Percentiles rank a stretch among this genome's conserved stretches.
Conservation (phyloP, 1,140 invertebrate genomes). For the Drosophila erecta region DNA sequence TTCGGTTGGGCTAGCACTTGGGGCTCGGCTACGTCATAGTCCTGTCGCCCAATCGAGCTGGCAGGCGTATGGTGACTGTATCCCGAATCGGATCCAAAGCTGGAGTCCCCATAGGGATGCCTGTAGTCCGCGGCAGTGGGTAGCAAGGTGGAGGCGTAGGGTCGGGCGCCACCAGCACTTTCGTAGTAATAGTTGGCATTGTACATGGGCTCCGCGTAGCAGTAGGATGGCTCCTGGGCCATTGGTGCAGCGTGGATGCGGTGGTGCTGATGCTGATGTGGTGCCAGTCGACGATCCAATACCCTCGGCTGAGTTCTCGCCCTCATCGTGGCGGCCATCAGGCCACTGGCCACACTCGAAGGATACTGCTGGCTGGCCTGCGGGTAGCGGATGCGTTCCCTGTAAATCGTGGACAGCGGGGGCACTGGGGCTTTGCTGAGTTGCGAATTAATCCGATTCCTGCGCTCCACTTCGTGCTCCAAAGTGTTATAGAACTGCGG, state of each 20-base stretch:
- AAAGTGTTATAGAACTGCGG: constrained; percentile 79
- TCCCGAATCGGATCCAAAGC: constrained; percentile 89
- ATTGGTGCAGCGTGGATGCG: constrained; percentile 65
- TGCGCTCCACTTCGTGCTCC: constrained; percentile 79
- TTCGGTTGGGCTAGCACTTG: constrained; percentile 37
- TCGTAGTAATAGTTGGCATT: constrained; percentile 89
- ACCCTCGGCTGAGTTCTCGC: constrained; percentile 86
- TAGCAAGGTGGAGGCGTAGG: constrained; percentile 58
- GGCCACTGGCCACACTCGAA: constrained; percentile 51
- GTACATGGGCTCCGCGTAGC: constrained; percentile 85
- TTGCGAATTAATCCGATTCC: constrained; percentile 82
- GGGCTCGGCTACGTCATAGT: constrained; percentile 70
- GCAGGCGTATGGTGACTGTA: constrained; percentile 88
- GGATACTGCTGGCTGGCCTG: constrained; percentile 66
- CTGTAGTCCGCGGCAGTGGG: constrained; percentile 66
- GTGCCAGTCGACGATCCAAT: constrained; percentile 85
- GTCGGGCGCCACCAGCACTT: constrained; percentile 84
- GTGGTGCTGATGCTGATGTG: constrained; percentile 72
- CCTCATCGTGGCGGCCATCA: constrained; percentile 69
- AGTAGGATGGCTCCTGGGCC: constrained; percentile 68
- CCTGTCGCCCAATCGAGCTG: constrained; percentile 81
- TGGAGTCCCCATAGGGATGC: constrained; percentile 85
- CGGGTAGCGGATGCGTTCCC: constrained; percentile 74
- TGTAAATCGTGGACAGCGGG: constrained; percentile 75
- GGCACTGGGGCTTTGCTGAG: constrained; percentile 56